Percentiles rank a stretch among this genome's conserved stretches.
Conservation (phyloP, 2,113 vertebrate species). For the Corapipo altera region DNA sequence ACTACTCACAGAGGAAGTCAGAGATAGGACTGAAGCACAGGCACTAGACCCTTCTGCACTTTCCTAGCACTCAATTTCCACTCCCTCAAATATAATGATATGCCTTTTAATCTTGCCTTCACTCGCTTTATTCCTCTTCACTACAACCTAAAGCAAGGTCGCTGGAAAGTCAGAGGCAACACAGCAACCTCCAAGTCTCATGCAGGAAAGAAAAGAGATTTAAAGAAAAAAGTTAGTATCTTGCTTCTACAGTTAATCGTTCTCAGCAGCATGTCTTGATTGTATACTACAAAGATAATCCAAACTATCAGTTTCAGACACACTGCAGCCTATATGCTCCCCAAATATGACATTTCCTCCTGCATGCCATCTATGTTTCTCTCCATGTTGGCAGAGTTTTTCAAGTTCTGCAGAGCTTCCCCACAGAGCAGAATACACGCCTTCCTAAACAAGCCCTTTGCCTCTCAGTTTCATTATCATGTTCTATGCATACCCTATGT, state of each 20-base stretch:
- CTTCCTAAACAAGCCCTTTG: not conserved
- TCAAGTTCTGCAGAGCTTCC: not conserved
- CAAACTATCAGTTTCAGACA: not conserved
- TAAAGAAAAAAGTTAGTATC: not conserved
- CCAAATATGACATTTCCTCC: not conserved
- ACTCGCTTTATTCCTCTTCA: not conserved
- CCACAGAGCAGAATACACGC: not conserved
- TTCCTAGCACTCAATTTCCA: not conserved
- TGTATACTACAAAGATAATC: not conserved
- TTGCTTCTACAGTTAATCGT: not conserved
- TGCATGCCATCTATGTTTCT: not conserved
- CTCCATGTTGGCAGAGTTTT: not conserved
- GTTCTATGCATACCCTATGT: not conserved
- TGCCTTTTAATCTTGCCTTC: not conserved
- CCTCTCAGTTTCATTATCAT: not conserved
- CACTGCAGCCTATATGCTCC: not conserved
- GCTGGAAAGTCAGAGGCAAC: conserved; percentile 31
- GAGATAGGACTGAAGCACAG: not conserved
- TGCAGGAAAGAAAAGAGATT: not conserved
- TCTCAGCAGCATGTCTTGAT: conserved; percentile 28
- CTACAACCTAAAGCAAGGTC: conserved; percentile 37
- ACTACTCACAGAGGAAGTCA: not conserved
- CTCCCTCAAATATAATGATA: conserved; percentile 23
- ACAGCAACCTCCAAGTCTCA: not conserved
- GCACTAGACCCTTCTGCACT: not conserved